phyloP scores from a whole-genome alignment of 2,797 vertebrate species.

The Bryconaethiops microstoma region DNA sequence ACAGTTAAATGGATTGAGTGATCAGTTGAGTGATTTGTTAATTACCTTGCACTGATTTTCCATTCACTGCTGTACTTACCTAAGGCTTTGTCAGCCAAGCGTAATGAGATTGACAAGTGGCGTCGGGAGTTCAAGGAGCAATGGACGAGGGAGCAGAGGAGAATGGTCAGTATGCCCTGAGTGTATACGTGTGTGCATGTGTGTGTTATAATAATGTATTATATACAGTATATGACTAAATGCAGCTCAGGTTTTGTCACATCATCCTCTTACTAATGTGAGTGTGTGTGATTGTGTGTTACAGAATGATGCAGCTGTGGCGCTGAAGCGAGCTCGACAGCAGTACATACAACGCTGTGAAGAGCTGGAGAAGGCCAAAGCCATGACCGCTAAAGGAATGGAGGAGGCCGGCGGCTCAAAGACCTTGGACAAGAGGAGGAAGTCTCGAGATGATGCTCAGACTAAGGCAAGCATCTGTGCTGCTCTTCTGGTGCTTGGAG shows the following conservation, averaged over 20 bases:
- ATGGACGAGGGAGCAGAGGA: slow-evolving; percentile 86
- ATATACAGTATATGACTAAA: not conserved
- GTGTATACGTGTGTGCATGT: too few species aligned
- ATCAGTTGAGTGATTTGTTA: not conserved
- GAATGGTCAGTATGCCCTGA: slow-evolving; percentile 80
- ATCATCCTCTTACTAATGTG: not conserved
- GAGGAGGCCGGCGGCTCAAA: slow-evolving; percentile 81
- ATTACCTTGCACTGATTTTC: not conserved
- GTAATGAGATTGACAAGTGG: slow-evolving; percentile 93
- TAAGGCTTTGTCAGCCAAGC: slow-evolving; percentile 87
- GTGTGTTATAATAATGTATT: not conserved
- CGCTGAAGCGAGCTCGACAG: slow-evolving; percentile 85
- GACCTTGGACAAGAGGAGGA: slow-evolving; percentile 88
- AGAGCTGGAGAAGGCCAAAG: slow-evolving; percentile 85
- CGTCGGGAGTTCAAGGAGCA: slow-evolving; percentile 94
- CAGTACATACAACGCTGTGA: slow-evolving; percentile 88
- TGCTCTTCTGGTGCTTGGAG: not conserved
- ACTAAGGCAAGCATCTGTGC: slow-evolving; percentile 74
- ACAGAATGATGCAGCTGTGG: slow-evolving; percentile 81
- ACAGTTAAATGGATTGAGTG: not conserved
- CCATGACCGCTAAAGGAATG: slow-evolving; percentile 75
- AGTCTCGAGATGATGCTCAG: slow-evolving; percentile 87
- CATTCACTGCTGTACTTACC: not conserved
- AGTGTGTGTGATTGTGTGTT: slow-evolving; percentile 12
- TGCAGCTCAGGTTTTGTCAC: not conserved